Conservation (phyloP, 2,113 vertebrate genomes). For the Paratilapia polleni region DNA sequence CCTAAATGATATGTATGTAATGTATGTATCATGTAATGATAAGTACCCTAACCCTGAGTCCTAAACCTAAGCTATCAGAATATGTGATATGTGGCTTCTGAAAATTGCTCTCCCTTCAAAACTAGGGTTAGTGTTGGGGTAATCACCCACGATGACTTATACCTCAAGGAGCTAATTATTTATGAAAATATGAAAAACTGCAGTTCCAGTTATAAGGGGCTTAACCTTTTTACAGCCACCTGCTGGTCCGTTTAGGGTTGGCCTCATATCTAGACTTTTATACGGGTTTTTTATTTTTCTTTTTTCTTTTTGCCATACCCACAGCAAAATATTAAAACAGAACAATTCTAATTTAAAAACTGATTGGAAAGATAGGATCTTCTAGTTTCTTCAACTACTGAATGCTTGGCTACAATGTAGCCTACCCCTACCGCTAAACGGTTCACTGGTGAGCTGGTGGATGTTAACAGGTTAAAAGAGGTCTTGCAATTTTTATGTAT, state of each 20-base stretch:
- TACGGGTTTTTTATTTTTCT: neutral
- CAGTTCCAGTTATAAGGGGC: neutral
- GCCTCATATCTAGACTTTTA: neutral
- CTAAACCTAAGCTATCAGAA: neutral
- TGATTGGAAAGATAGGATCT: neutral
- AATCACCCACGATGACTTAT: neutral
- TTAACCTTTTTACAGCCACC: neutral
- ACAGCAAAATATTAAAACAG: neutral
- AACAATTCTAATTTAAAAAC: neutral
- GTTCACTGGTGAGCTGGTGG: neutral
- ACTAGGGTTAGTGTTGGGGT: neutral
- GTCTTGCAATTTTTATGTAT: neutral
- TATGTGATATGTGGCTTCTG: neutral
- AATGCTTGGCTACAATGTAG: neutral
- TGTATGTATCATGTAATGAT: too few relatives aligned
- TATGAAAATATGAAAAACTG: neutral
- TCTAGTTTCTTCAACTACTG: neutral
- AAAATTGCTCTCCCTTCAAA: neutral
- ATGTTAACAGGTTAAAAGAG: neutral
- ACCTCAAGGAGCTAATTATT: neutral
- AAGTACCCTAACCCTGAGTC: too few relatives aligned
- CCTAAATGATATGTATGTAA: neutral
- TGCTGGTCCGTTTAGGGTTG: neutral
- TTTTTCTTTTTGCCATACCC: neutral
- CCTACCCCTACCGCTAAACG: neutral